These are phyloP conservation scores for Knipowitschia caucasica DNA, from an alignment of 2,797 vertebrate genomes.

Conservation along the genomic window DNA sequence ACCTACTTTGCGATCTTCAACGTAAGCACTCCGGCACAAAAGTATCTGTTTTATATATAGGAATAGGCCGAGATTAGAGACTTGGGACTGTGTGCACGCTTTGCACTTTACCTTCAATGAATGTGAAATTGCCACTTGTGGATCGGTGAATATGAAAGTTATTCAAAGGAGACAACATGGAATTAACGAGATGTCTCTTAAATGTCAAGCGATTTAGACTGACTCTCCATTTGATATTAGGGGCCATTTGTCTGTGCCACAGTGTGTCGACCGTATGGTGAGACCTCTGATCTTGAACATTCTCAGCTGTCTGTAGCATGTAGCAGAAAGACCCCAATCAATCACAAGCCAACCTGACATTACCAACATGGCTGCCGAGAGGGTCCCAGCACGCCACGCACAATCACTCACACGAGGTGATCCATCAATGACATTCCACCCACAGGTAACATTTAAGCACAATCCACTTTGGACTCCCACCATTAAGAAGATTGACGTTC, in stretches of 20 bases:
- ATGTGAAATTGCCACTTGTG: slow-evolving; percentile 18
- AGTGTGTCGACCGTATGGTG: slow-evolving; percentile 17
- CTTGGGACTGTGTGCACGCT: background rate
- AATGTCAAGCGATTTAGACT: slow-evolving; percentile 69
- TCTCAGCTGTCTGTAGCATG: slow-evolving; percentile 20
- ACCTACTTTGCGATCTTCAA: background rate
- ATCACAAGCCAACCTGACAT: slow-evolving; percentile 49
- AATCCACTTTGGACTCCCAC: background rate
- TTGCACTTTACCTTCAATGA: background rate
- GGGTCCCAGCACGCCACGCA: slow-evolving; percentile 20
- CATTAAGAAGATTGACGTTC: background rate
- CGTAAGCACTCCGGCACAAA: background rate
- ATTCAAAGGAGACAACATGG: slow-evolving; percentile 33
- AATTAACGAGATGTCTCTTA: slow-evolving; percentile 57
- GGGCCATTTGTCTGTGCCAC: slow-evolving; percentile 51
- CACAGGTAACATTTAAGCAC: slow-evolving; percentile 24
- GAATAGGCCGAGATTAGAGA: background rate
- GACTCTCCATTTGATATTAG: slow-evolving; percentile 60
- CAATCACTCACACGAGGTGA: slow-evolving; percentile 26
- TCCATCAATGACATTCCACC: slow-evolving; percentile 58
- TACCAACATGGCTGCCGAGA: slow-evolving; percentile 14
- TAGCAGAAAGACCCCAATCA: slow-evolving; percentile 42
- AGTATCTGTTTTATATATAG: no score
- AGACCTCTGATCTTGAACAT: slow-evolving; percentile 27
- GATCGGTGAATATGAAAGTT: slow-evolving; percentile 36